These are phyloP conservation scores for Rhamphomyia laevipes DNA, from an alignment of 2,888 invertebrate species.

Conservation along the genomic window DNA sequence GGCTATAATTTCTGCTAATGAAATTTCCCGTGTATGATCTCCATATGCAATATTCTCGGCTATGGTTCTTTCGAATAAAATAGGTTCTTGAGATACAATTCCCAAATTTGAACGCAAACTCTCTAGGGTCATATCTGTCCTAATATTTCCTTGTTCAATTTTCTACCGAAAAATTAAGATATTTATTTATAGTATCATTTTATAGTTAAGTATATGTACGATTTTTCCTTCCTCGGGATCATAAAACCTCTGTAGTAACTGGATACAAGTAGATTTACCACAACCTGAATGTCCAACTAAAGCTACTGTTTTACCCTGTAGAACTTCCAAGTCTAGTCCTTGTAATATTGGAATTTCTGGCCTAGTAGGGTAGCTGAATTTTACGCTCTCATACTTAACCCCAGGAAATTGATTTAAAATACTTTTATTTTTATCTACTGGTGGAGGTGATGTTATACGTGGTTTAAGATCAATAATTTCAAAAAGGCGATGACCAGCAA, in stretches of 20 bases:
- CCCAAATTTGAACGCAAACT: slow-evolving; percentile 66
- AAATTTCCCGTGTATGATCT: slow-evolving; percentile 52
- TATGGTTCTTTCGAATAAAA: slow-evolving; percentile 77
- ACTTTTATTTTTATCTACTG: slow-evolving; percentile 12
- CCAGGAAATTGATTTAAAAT: slow-evolving; percentile 21
- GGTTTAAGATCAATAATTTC: slow-evolving; percentile 48
- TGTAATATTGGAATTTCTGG: slow-evolving; percentile 59
- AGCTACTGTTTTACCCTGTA: slow-evolving; percentile 59
- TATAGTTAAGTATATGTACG: slow-evolving; percentile 28
- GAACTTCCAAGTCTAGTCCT: slow-evolving; percentile 52
- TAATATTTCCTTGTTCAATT: slow-evolving; percentile 44
- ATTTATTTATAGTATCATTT: neutral
- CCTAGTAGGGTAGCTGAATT: slow-evolving; percentile 72
- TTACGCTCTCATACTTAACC: slow-evolving; percentile 48
- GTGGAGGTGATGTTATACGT: slow-evolving; percentile 39
- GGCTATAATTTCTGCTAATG: slow-evolving; percentile 59
- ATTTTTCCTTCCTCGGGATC: slow-evolving; percentile 56
- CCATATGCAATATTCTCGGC: slow-evolving; percentile 87
- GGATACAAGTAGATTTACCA: slow-evolving; percentile 71
- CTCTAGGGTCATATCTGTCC: slow-evolving; percentile 41
- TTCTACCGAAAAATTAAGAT: slow-evolving; percentile 16
- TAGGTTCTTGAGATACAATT: slow-evolving; percentile 83
- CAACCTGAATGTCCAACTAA: slow-evolving; percentile 64
- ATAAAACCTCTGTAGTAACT: slow-evolving; percentile 65
- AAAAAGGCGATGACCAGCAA: slow-evolving; percentile 57